Base-by-base conservation (phyloP, 2,888 invertebrate genomes). In the Drosophila subsilvestris region DNA sequence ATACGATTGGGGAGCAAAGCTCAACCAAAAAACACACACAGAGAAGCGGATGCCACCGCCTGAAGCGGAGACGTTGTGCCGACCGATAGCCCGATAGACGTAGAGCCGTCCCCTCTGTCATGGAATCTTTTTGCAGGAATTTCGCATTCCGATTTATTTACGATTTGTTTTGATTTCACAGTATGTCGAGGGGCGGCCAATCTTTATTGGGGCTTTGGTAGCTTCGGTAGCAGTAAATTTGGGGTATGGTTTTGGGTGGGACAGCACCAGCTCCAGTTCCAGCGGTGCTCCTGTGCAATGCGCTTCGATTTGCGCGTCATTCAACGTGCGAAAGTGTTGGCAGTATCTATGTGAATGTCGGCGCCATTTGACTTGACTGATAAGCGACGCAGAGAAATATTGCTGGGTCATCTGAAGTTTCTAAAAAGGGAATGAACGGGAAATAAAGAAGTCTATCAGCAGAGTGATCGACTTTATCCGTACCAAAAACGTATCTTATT, bases 131-230 rank as follows among this genome's bases (percentile, higher is more conserved):
- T 47, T 14, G 25, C 29, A 66, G 54, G 63, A 63, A 71, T 71
- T 62, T 57, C 62, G 70, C 43, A 37, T 48, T 55, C 32, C 69
- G 78, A 82, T 85, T 80, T 80, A 85, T 84, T 84, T 80, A 85
- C 78, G 83, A 80, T 84, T 84, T 84, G 79, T 84, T 84, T 85
- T 84, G 83, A 80, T 84, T 83, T 74, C 58, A 63, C 50, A 51
- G 57, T 32, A 57, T 37, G 58, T 32, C 32, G 32, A 32, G 32
- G 22, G 54, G 44, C 22, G 3, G 70, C 5, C 76, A 80, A 84
- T 82, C 84, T 84, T 78, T 84, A 84, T 68, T n/a, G 37, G 84
- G 73, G 63, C 47, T 72, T 70, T 63, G 70, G 49, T n/a, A 27
- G 20, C 10, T 14, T 32, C 32, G 47, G 20, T 57, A 49, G 3